Conservation (phyloP, 2,797 vertebrate species). For the Spinibarbus caldwelli region DNA sequence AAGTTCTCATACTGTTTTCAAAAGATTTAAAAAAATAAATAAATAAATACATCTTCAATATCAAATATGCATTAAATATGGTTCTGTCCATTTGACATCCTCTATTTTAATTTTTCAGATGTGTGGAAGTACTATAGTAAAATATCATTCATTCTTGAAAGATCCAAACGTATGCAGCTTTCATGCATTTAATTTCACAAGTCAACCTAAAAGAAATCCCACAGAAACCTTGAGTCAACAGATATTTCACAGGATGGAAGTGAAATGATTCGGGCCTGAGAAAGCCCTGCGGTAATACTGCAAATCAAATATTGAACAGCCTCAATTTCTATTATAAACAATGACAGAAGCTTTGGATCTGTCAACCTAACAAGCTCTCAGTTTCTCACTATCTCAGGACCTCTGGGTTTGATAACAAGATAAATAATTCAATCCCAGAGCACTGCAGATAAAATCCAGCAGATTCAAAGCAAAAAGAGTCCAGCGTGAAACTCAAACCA, state of each 20-base stretch:
- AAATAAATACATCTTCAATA: too few species aligned
- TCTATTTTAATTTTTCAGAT: too few species aligned
- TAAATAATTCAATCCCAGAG: slow-evolving; percentile 65
- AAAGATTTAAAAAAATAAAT: too few species aligned
- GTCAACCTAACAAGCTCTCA: slow-evolving; percentile 19
- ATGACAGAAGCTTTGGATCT: slow-evolving; percentile 27
- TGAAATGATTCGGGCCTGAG: neutral
- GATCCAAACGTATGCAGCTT: neutral
- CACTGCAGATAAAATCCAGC: neutral
- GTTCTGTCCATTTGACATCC: too few species aligned
- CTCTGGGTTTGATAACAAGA: slow-evolving; percentile 40
- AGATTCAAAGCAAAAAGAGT: neutral
- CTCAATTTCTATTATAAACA: slow-evolving; percentile 68
- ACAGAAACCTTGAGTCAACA: slow-evolving; percentile 10
- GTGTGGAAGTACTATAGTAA: neutral
- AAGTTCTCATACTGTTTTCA: too few species aligned
- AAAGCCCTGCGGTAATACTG: slow-evolving; percentile 36
- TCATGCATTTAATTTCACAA: neutral
- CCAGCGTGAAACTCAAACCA: neutral
- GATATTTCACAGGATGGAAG: neutral
- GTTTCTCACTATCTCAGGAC: slow-evolving; percentile 13
- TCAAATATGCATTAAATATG: too few species aligned
- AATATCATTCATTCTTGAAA: neutral
- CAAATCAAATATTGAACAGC: slow-evolving; percentile 67
- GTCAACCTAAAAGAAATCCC: neutral